These are phyloP conservation scores for Diplolepis rosae DNA, from an alignment of 2,888 invertebrate genomes.

Conservation along the genomic window DNA sequence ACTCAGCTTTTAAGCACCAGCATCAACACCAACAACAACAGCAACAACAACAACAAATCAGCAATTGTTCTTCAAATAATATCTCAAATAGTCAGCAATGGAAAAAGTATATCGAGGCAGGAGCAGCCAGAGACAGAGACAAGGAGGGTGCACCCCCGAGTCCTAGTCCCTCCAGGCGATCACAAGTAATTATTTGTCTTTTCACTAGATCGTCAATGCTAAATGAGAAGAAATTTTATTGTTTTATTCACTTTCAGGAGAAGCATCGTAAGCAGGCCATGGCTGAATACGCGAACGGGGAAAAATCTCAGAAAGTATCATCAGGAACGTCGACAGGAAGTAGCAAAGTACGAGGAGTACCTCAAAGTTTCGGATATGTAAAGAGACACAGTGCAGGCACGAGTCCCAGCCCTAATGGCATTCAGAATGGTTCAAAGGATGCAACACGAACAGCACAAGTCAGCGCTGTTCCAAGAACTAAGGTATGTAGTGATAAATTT, in stretches of 20 bases:
- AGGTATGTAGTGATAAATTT: slow-evolving; percentile 72
- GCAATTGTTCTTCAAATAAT: slow-evolving; percentile 56
- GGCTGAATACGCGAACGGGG: slow-evolving; percentile 70
- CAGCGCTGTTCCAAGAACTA: slow-evolving; percentile 88
- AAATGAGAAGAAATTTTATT: no score
- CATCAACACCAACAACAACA: slow-evolving; percentile 55
- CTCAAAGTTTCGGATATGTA: slow-evolving; percentile 90
- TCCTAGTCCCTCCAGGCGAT: slow-evolving; percentile 71
- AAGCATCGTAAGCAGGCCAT: slow-evolving; percentile 70
- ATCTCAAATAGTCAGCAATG: slow-evolving; percentile 74
- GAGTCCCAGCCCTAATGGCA: slow-evolving; percentile 72
- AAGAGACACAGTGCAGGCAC: slow-evolving; percentile 81
- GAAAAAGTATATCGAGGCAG: slow-evolving; percentile 74
- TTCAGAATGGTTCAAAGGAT: slow-evolving; percentile 69
- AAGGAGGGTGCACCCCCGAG: slow-evolving; percentile 69
- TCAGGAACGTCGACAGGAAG: slow-evolving; percentile 74
- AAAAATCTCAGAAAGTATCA: slow-evolving; percentile 69
- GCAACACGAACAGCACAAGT: slow-evolving; percentile 85
- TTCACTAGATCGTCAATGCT: no score
- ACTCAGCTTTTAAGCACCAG: slow-evolving; percentile 70
- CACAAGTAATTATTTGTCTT: slow-evolving; percentile 60
- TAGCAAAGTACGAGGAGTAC: slow-evolving; percentile 82
- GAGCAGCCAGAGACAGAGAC: slow-evolving; percentile 65
- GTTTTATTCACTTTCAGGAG: slow-evolving; percentile 54
- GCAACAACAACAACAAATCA: slow-evolving; percentile 59